Conservation (phyloP, 2,888 invertebrate genomes). For the Latrodectus hesperus region DNA sequence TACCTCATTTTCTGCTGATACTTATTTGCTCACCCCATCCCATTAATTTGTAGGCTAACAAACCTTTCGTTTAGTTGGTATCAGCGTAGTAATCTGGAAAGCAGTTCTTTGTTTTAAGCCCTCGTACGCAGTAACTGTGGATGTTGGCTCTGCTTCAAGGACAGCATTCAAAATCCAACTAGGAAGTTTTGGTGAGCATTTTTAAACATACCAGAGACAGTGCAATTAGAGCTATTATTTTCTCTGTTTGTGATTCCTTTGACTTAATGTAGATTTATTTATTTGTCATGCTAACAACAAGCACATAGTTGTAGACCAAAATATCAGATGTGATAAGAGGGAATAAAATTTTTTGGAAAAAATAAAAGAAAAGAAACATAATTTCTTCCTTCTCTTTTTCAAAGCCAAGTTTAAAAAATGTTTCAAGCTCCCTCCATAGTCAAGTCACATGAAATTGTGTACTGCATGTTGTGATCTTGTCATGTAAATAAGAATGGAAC, state of each 20-base stretch:
- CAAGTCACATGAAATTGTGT: conserved; percentile 66
- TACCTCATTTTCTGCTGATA: conserved; percentile 61
- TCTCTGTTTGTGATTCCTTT: conserved; percentile 32
- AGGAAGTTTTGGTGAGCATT: too few species aligned
- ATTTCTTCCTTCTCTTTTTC: conserved; percentile 37
- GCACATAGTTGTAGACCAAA: conserved; percentile 59
- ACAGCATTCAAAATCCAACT: too few species aligned
- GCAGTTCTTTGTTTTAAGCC: too few species aligned
- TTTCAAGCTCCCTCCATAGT: conserved; percentile 65
- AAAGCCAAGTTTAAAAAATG: conserved; percentile 45
- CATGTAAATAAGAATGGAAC: conserved; percentile 68
- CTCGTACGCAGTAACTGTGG: too few species aligned
- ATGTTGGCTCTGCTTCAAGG: too few species aligned
- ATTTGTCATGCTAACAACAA: conserved; percentile 19
- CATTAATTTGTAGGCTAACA: too few species aligned
- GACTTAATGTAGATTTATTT: background rate
- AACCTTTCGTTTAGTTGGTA: too few species aligned
- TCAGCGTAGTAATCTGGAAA: too few species aligned
- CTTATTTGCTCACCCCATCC: background rate
- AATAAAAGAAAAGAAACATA: background rate
- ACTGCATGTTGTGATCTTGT: conserved; percentile 67
- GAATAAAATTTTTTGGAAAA: conserved; percentile 37
- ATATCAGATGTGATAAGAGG: conserved; percentile 30
- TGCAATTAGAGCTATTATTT: conserved; percentile 41
- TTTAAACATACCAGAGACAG: conserved; percentile 30